phyloP scores from a whole-genome alignment of 2,113 vertebrate species.

The Myotis yumanensis region DNA sequence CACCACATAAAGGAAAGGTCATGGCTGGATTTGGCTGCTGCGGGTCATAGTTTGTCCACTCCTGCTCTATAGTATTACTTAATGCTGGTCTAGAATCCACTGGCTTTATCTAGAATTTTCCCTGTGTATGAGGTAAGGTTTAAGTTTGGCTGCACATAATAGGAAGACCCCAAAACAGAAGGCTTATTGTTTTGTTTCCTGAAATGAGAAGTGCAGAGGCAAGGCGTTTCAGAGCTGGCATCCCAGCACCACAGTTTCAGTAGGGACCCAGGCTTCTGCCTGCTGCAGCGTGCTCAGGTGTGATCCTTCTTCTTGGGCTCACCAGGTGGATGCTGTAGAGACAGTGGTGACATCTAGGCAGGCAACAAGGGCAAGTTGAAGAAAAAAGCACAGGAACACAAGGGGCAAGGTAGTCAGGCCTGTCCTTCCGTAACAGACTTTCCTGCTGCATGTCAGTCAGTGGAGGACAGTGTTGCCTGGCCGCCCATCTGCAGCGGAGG shows the following conservation, averaged over 20 bases:
- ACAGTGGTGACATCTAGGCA: background rate
- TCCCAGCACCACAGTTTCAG: rapidly evolving
- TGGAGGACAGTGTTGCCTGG: background rate
- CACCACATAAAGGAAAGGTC: rapidly evolving
- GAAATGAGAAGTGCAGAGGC: background rate
- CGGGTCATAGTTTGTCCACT: too few relatives aligned
- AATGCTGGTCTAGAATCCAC: background rate
- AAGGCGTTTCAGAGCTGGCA: background rate
- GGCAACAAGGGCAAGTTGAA: background rate
- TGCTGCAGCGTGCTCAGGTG: background rate
- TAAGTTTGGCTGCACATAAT: background rate
- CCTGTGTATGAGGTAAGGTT: background rate
- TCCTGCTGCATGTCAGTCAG: background rate
- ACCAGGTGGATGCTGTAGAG: background rate
- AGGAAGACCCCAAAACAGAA: background rate
- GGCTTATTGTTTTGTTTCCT: background rate
- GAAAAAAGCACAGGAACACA: background rate
- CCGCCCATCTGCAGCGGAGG: background rate
- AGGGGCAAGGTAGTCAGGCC: background rate
- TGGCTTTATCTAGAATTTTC: background rate
- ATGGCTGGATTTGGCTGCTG: background rate
- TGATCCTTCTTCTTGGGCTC: background rate
- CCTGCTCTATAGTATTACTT: background rate
- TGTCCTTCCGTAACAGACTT: background rate
- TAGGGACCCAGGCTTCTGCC: too few relatives aligned